Percentiles rank a stretch among this genome's conserved stretches.
Conservation (phyloP, 2,113 vertebrate species). For the Litocranius walleri region DNA sequence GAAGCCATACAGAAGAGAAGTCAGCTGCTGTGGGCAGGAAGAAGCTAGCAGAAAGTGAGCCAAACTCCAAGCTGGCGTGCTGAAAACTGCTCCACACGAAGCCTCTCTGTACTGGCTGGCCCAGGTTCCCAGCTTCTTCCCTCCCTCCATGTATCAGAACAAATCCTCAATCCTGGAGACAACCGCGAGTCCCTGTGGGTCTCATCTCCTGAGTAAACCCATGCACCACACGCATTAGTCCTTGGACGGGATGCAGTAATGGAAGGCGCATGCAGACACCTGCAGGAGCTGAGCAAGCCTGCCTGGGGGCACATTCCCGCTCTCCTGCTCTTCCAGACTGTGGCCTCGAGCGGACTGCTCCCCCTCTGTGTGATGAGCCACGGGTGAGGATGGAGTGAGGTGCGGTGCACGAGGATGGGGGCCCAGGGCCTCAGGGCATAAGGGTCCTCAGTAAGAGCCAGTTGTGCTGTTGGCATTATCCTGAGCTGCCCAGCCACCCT, state of each 20-base stretch:
- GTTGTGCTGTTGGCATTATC: accelerated
- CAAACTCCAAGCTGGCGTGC: neutral
- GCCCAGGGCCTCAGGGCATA: neutral
- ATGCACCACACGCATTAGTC: accelerated
- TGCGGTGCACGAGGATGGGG: accelerated
- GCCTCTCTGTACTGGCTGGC: neutral
- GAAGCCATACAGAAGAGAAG: neutral
- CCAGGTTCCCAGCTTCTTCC: neutral
- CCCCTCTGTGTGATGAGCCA: neutral
- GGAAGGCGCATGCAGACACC: neutral
- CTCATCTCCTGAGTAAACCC: neutral
- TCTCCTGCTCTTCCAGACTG: neutral
- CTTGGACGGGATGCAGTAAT: accelerated
- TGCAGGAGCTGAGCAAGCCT: neutral
- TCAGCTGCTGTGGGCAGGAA: neutral
- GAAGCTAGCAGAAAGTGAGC: neutral
- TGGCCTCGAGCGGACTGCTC: neutral
- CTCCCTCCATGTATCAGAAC: neutral
- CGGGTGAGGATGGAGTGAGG: neutral
- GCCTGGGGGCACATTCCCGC: accelerated
- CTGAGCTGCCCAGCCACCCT: neutral
- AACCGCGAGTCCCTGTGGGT: accelerated
- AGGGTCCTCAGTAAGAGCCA: neutral
- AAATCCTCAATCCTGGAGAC: neutral
- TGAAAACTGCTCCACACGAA: neutral